phyloP scores from a whole-genome alignment of 2,888 invertebrate species.

The Erpobdella octoculata region DNA sequence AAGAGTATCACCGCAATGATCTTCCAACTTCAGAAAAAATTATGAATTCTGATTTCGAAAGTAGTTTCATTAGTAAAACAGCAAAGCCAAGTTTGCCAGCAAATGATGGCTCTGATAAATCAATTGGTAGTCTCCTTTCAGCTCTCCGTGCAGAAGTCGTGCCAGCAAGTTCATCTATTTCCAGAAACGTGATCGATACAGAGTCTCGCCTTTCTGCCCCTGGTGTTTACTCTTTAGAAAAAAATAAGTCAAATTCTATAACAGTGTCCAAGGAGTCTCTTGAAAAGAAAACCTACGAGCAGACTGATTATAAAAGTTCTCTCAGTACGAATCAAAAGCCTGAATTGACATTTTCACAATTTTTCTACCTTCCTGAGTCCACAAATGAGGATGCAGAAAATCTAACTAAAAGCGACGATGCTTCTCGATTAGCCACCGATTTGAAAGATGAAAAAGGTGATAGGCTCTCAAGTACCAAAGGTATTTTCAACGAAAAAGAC shows the following conservation, averaged over 20 bases:
- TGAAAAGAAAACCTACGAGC: background rate
- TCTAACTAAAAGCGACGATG: background rate
- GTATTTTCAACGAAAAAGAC: too few relatives aligned
- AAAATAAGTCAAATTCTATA: background rate
- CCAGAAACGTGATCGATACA: background rate
- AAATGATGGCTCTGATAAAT: too few relatives aligned
- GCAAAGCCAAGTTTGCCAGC: background rate
- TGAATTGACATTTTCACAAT: too few relatives aligned
- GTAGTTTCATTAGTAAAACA: background rate
- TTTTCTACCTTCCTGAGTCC: background rate
- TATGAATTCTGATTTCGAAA: background rate
- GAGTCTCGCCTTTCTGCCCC: background rate
- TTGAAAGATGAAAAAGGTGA: background rate
- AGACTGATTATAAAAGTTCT: too few relatives aligned
- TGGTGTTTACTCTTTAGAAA: background rate
- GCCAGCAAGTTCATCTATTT: background rate
- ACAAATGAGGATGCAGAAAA: background rate
- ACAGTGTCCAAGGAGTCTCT: background rate
- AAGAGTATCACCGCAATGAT: background rate
- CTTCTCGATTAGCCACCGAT: background rate
- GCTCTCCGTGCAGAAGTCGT: too few relatives aligned
- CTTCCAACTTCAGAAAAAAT: background rate
- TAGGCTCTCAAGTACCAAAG: too few relatives aligned
- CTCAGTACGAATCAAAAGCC: too few relatives aligned
- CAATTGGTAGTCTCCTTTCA: too few relatives aligned